A percentile compares a stretch with the other conserved stretches of the same genome.
phyloP scores from a whole-genome alignment of 2,888 invertebrate genomes.

The Acronicta aceris region DNA sequence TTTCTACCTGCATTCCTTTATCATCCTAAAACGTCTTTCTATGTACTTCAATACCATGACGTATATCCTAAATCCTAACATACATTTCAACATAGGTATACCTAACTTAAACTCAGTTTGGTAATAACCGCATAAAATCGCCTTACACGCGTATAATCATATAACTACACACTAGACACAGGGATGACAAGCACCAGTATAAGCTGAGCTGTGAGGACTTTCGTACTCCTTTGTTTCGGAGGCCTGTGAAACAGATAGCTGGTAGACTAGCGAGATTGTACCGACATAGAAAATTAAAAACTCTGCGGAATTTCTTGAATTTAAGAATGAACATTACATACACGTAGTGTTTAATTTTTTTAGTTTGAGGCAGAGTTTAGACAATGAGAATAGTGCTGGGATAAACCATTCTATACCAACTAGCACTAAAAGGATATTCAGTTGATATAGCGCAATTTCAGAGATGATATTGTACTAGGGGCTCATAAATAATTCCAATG shows the following conservation, averaged over 20 bases:
- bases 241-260: slow-evolving; percentile 19
- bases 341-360: slow-evolving; percentile 19
- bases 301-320: slow-evolving; percentile 42
- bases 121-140: slow-evolving; percentile 46
- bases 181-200: slow-evolving; percentile 15
- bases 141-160: slow-evolving; percentile 41
- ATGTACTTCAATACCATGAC: slow-evolving; percentile 2
- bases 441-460: background rate
- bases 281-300: slow-evolving; percentile 45
- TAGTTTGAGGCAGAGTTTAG: slow-evolving; percentile 13
- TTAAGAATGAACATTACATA: background rate
- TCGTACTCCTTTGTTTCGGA: slow-evolving; percentile 15
- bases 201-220: slow-evolving; percentile 26
- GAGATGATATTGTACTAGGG: background rate
- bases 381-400: slow-evolving; percentile 13
- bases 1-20: slow-evolving; percentile 23
- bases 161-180: slow-evolving; percentile 37
- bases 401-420: background rate
- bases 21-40: background rate
- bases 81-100: slow-evolving; percentile 18
- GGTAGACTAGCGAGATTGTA: slow-evolving; percentile 11
- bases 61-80: background rate
- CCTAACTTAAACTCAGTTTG: slow-evolving; percentile 17
- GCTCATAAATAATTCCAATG: background rate
- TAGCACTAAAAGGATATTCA: background rate